A percentile compares a stretch with the other conserved stretches of the same genome.
phyloP scores from a whole-genome alignment of 1,140 invertebrate species.

The Watersipora subatra region DNA sequence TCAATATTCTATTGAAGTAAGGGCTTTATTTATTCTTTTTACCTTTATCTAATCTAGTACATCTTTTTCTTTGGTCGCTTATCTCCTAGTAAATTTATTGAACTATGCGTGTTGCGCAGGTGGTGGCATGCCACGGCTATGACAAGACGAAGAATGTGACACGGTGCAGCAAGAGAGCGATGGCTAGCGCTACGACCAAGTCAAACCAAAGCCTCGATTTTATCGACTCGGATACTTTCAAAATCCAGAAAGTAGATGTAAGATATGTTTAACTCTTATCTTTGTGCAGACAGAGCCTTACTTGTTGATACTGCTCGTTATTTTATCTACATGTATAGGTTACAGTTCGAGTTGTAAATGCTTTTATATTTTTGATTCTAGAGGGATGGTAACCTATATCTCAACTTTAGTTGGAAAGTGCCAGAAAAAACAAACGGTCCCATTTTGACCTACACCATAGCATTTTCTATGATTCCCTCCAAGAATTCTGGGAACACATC shows the following conservation, averaged over 20 bases:
- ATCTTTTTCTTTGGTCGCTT: background rate
- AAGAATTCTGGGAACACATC: no score
- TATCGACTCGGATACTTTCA: background rate
- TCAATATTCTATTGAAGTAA: conserved; percentile 43
- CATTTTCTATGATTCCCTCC: no score
- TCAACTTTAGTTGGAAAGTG: conserved; percentile 55
- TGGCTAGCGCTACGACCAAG: conserved; percentile 26
- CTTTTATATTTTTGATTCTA: background rate
- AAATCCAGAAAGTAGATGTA: background rate
- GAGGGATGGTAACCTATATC: background rate
- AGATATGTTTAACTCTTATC: no score
- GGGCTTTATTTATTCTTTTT: background rate
- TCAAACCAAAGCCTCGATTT: conserved; percentile 4
- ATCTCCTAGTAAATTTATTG: background rate
- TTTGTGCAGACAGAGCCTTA: no score
- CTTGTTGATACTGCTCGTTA: no score
- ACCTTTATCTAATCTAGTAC: background rate
- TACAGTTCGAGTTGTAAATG: no score
- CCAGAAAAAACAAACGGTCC: conserved; percentile 71
- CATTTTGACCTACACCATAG: conserved; percentile 65
- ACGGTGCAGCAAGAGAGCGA: conserved; percentile 32
- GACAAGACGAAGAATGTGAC: conserved; percentile 15
- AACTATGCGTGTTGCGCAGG: conserved; percentile 13
- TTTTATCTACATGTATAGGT: no score
- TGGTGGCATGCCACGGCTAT: conserved; percentile 29